These are phyloP conservation scores for Rhagonycha lutea DNA, from an alignment of 2,888 invertebrate species.

Conservation along the genomic window DNA sequence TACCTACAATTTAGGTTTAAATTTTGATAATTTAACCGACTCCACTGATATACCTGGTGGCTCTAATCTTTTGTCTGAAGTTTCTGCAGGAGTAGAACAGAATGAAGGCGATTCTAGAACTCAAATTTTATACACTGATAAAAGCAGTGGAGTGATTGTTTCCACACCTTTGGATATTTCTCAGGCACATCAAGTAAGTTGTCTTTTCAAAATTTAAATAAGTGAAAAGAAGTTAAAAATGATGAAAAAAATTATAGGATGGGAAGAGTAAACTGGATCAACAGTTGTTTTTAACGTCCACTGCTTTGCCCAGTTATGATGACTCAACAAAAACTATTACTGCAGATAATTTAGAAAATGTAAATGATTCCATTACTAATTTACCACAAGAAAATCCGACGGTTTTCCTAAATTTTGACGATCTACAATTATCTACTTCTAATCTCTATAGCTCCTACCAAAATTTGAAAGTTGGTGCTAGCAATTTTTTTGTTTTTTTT, in stretches of 20 bases:
- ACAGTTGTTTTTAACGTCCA: neutral
- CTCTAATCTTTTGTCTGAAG: neutral
- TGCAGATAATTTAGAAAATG: constrained; percentile 15
- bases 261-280: neutral
- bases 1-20: neutral
- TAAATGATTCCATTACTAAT: constrained; percentile 6
- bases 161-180: constrained; percentile 8
- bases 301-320: neutral
- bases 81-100: neutral
- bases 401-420: constrained; percentile 30
- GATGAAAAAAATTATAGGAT: neutral
- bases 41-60: neutral
- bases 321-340: neutral
- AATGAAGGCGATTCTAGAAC: neutral
- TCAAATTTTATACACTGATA: constrained; percentile 15
- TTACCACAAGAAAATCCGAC: constrained; percentile 15
- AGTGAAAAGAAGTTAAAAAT: neutral
- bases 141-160: constrained; percentile 16
- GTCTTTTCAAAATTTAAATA: no score
- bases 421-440: constrained; percentile 28
- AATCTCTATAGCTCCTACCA: constrained; percentile 31
- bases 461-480: neutral
- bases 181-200: neutral
- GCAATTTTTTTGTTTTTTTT: neutral
- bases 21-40: neutral